Base-by-base conservation (phyloP, 2,888 invertebrate genomes). In the Monochamus alternatus region DNA sequence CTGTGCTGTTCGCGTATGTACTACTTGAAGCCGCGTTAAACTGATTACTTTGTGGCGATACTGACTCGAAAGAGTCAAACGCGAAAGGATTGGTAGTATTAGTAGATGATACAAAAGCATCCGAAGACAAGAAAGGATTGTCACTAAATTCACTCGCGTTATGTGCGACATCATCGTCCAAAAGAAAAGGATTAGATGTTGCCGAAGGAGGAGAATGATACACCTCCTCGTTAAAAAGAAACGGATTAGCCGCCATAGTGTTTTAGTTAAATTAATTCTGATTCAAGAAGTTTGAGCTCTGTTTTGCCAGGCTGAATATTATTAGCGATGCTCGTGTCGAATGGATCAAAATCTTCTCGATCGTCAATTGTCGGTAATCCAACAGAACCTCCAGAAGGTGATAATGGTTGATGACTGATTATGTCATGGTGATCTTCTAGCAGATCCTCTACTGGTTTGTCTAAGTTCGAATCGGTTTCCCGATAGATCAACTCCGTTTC, bases 271-370 rank as follows among this genome's bases (percentile, higher is more conserved):
- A 83, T 90, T 83, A 96, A 90, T 87, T 96, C 95, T 67, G 93
- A 94, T 87, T 96, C 96, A 0, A 96, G 88, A 30, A 95, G 87
- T 85, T 95, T 95, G 0, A 96, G 87, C 88, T 96, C 96, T 0
- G 95, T 93, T 87, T 92, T 93, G 3, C 96, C 95, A 0, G 95
- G 95, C 78, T 92, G 92, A 60, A 96, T 90, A 84, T 93, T 92
- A 66, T 91, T 90, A 0, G 95, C 95, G 83, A 95, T 94, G 4
- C 95, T 95, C 0, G 96, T 96, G 85, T 96, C 96, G 84, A 96
- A 96, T 0, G 96, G 96, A 90, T 96, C 96, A 47, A 91, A 87
- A 80, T 93, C 89, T 12, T 86, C 90, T 71, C 91, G 90, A 87
- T 83, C 81, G 43, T 80, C 90, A 90, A 77, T 90, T 90, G 63